A percentile compares a stretch with the other conserved stretches of the same genome.
Evolutionary conservation across 2,888 invertebrate species (phyloP).

Genomic region (Zygothrica quintamaculata): DNA sequence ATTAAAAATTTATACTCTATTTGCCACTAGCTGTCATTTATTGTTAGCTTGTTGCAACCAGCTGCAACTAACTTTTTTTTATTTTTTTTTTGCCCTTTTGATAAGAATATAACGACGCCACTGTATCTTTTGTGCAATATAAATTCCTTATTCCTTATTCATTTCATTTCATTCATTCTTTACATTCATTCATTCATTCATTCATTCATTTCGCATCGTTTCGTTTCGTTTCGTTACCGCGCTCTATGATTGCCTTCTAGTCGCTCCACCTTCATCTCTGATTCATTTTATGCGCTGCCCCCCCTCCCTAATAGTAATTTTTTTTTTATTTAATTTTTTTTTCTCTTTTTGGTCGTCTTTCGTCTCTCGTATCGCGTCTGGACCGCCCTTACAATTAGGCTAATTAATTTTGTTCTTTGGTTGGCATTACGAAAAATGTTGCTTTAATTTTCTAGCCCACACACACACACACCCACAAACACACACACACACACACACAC

Average conservation of each 20-base stretch:
- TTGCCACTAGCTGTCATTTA: neutral
- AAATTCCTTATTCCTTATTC: slow-evolving; percentile 72
- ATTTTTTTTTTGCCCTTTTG: neutral
- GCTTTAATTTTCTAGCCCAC: slow-evolving; percentile 74
- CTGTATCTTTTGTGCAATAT: slow-evolving; percentile 59
- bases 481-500: slow-evolving; percentile 13
- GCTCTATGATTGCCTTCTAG: slow-evolving; percentile 39
- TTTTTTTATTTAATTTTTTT: neutral
- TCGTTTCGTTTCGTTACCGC: slow-evolving; percentile 53
- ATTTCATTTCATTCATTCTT: slow-evolving; percentile 62
- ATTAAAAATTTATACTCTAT: neutral
- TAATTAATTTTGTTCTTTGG: slow-evolving; percentile 80
- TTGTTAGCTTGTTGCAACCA: too few species aligned
- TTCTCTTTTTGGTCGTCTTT: slow-evolving; percentile 1
- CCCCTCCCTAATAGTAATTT: neutral
- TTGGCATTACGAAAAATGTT: slow-evolving; percentile 77
- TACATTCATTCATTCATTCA: slow-evolving; percentile 61
- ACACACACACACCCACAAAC: slow-evolving; percentile 33
- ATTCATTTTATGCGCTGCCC: slow-evolving; percentile 6
- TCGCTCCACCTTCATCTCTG: slow-evolving; percentile 7
- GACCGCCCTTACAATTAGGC: slow-evolving; percentile 79
- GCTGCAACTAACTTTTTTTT: too few species aligned
- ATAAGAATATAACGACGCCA: slow-evolving; percentile 32
- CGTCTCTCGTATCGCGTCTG: slow-evolving; percentile 37
- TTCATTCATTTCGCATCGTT: slow-evolving; percentile 59